These are phyloP conservation scores for Phthorimaea operculella DNA, from an alignment of 1,140 invertebrate species.

Conservation along the genomic window DNA sequence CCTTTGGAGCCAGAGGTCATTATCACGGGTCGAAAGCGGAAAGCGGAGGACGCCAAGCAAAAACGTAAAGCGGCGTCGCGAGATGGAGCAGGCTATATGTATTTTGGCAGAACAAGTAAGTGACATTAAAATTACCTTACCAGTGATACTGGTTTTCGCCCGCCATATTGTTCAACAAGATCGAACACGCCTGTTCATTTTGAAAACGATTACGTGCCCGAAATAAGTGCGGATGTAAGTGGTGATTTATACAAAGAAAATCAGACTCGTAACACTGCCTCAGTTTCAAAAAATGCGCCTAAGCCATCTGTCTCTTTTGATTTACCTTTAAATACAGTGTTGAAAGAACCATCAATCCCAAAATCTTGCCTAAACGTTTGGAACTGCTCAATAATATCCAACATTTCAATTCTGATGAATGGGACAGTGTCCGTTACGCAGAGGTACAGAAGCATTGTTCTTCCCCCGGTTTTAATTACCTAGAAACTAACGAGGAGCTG, in stretches of 20 bases:
- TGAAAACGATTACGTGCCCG: neutral
- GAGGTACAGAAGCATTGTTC: conserved; percentile 3
- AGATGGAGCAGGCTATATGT: neutral
- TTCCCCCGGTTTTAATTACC: neutral
- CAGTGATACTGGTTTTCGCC: neutral
- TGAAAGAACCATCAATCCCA: conserved; percentile 3
- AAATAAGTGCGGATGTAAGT: conserved; percentile 1
- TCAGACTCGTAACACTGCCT: neutral
- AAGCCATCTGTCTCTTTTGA: neutral
- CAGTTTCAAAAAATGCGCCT: neutral
- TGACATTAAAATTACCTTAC: neutral
- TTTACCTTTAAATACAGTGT: conserved; percentile 1
- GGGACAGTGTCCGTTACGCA: neutral
- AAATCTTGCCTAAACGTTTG: conserved; percentile 2
- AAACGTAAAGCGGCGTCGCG: neutral
- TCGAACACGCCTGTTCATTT: neutral
- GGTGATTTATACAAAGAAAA: conserved; percentile 2
- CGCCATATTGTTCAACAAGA: neutral
- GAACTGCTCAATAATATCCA: neutral
- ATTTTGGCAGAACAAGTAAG: neutral
- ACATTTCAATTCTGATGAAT: conserved; percentile 1
- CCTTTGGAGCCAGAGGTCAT: neutral
- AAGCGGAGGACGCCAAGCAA: neutral
- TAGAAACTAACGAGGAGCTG: neutral
- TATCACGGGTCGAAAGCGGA: neutral